Base-by-base conservation (phyloP, 2,113 vertebrate species). In the Columbina picui region DNA sequence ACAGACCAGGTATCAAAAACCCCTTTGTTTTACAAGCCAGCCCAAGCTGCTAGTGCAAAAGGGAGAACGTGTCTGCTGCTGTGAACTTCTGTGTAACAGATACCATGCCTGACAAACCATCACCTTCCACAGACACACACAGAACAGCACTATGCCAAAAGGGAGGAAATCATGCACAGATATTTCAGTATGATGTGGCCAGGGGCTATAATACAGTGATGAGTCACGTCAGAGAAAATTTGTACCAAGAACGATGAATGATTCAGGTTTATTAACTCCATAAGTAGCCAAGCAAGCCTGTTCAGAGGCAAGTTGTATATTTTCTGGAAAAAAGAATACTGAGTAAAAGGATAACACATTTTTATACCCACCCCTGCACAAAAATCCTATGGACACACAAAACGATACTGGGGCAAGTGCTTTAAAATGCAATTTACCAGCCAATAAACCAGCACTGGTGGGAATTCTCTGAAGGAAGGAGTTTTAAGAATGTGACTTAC, bases 161-260 rank as follows among this genome's bases (percentile, higher is more conserved):
- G 92, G 95, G 92, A 97, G 90, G 87, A 97, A 97, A 96, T 93
- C 97, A 98, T 98, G 98, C 98, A 98, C 95, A 95, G 95, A 61
- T 97, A 96, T 84, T 97, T 96, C 79, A 96, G 77, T 95, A 96
- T 91, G 96, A 97, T 38, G 78, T 95, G 95, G 97, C 80, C 87
- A 82, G n/a, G 49, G 89, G 92, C 96, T 98, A 98, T 96, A 97
- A 94, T 97, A 98, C 97, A 98, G 89, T 85, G 94, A 95, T 88
- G 91, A 96, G 38, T 89, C 86, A 98, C 2, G 4, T 91, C 20
- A 95, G 83, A 93, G 86, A 45, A 87, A 84, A 65, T 89, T 80
- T 84, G 89, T 93, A 79, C 85, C 64, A 90, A 83, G 91, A 94
- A 53, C 73, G 52, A 92, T 39, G 60, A 83, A 89, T 76, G 84